Evolutionary conservation across 2,888 invertebrate species (phyloP), one percentile per base, ranked within the genome.

Genomic region (Coelogynopora nodosa): DNA sequence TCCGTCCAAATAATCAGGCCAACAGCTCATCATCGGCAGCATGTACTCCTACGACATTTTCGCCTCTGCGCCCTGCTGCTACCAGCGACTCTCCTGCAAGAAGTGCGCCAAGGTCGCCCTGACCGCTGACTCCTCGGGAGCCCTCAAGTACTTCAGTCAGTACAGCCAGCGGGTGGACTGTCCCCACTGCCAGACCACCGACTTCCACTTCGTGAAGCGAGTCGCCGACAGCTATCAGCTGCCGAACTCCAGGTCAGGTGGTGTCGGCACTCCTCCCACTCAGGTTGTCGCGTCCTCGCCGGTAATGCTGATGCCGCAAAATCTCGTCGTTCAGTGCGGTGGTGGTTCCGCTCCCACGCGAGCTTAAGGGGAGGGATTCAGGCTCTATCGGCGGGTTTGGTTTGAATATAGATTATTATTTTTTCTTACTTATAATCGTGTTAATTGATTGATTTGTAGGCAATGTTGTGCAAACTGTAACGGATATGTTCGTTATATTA

Each of bases 31-130:
- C 87, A 94, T 98, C 87, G 98, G 98, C 89, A 97, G 97, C 88
- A 97, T 98, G 96, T 98, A 98, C 93, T 96, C 97, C 88, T 98
- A 97, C 91, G 98, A 98, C 93, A 96, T 98, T 90, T 97, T 98
- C 92, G 98, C 98, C 91, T 97, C 97, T 88, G 96, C 95, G 93
- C 97, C 97, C 26, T 98, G 98, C 93, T 98, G 98, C 93, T 94
- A 95, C 91, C 96, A 96, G 91, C 94, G 97, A 90, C 94, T 97
- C 85, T 94, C 96, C 95, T 98, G 98, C 94, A 97, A 96, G 94
- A 94, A 94, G 91, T 98, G 98, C 93, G 95, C 94, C 96, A 90
- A 97, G 97, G 93, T 85, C 5, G 86, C 74, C n/a, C 29, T 86
- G 18, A 23, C 1, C 67, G 13, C 23, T 0, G 84, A 86, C 26